Evolutionary conservation across 2,888 invertebrate genomes (phyloP), one percentile per base, ranked within the genome.

Genomic region (Branchellion lobata): DNA sequence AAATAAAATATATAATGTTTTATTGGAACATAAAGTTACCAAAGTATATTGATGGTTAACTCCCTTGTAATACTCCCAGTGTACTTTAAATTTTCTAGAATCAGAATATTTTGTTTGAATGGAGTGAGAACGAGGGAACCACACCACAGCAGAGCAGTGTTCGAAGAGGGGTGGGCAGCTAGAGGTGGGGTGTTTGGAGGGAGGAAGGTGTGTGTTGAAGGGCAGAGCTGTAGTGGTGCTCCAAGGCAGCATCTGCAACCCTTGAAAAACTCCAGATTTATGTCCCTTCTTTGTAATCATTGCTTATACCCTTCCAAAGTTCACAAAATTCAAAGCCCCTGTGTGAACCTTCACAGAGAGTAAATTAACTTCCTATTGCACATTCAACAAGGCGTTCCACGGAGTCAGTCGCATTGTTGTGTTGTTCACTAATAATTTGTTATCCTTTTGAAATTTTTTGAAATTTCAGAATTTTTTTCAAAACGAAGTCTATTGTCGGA

Each of bases 401-500:
- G n/a, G n/a, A n/a, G n/a, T n/a, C n/a, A n/a, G n/a, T n/a, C n/a
- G n/a, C n/a, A n/a, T n/a, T n/a, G n/a, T n/a, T 65, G 8, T n/a
- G 5, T 65, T 65, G 29, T 21, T 65, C n/a, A 65, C 29, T 65
- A 65, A 3, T 65, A 11, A 8, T 21, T 11, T 11, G n/a, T n/a
- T n/a, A 8, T 65, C 21, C 65, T 5, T 65, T 65, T 40, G 5
- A 40, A 14, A 5, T 40, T 74, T 47, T 74, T 74, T 40, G 24
- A 74, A 24, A 79, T 27, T 5, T 27, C 53, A 27, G 31, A 36
- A 65, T 27, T 31, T 31, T 21, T 71, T 29, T n/a, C 29, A 11
- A 29, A 77, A 88, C 88, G 87, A 96, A 94, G 86, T 99, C 96
- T 0, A 97, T 97, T 87, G 95, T 95, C 84, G 99, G 91, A 86